Percentiles rank a stretch among this genome's conserved stretches.
Evolutionary conservation across 37 sponge, comb jelly and placozoan genomes (phyloP).

Genomic region (Agelas oroides): DNA sequence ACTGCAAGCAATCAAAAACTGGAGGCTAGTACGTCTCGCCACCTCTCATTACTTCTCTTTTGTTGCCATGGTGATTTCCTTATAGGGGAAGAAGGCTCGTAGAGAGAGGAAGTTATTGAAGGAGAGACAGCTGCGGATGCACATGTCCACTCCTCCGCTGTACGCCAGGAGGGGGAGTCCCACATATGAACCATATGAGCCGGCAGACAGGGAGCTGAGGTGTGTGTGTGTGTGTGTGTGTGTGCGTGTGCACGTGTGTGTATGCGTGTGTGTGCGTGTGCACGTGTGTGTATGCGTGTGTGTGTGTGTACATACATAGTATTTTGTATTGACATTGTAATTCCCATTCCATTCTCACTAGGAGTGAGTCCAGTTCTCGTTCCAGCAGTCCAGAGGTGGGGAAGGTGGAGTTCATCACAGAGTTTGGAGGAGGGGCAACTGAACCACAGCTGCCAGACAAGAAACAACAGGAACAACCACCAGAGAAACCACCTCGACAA

Average conservation of each 20-base stretch:
- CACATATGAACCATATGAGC: conserved; percentile 55
- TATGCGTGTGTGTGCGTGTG: no score
- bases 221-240: no score
- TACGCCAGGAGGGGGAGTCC: conserved; percentile 54
- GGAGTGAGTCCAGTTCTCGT: conserved; percentile 46
- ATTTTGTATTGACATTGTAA: background rate
- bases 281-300: no score
- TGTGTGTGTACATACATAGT: background rate
- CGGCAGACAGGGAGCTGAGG: background rate
- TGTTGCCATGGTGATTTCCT: no score
- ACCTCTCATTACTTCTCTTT: background rate
- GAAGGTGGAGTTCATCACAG: conserved; percentile 76
- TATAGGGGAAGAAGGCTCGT: conserved; percentile 57
- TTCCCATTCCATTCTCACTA: background rate
- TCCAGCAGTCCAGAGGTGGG: conserved; percentile 58
- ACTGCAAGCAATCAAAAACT: no score
- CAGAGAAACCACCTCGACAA: background rate
- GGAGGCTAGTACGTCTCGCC: background rate
- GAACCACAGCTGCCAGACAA: background rate
- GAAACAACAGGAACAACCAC: background rate
- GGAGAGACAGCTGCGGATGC: conserved; percentile 1
- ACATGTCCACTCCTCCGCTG: conserved; percentile 3
- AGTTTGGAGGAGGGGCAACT: conserved; percentile 60
- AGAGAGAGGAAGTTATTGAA: conserved; percentile 53
- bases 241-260: no score